Conservation (phyloP, 2,888 invertebrate genomes). For the Yponomeuta sedellus region DNA sequence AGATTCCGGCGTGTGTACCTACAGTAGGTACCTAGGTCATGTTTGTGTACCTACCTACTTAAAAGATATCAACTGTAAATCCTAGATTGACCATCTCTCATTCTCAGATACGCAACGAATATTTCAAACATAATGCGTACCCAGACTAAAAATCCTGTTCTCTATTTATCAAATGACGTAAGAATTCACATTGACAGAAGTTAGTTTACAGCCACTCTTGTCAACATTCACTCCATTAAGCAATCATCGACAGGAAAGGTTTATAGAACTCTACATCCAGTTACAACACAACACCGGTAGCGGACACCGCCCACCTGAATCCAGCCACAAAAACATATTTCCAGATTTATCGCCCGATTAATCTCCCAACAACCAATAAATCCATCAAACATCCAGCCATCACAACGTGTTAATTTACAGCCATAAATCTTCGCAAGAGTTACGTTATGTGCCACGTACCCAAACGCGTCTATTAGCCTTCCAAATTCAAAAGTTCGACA, state of each 20-base stretch:
- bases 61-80: too few relatives aligned
- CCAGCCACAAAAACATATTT: conserved; percentile 29
- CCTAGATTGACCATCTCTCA: too few relatives aligned
- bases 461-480: conserved; percentile 42
- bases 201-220: neutral
- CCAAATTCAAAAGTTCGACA: conserved; percentile 37
- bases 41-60: too few relatives aligned
- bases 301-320: conserved; percentile 49
- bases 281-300: conserved; percentile 24
- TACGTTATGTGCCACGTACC: conserved; percentile 50
- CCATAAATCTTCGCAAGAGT: conserved; percentile 59
- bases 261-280: neutral
- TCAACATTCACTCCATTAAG: neutral
- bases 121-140: too few relatives aligned
- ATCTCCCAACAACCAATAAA: conserved; percentile 58
- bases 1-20: too few relatives aligned
- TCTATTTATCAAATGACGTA: too few relatives aligned
- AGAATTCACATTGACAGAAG: neutral
- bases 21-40: too few relatives aligned
- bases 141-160: too few relatives aligned
- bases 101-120: too few relatives aligned
- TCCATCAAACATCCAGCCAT: conserved; percentile 55
- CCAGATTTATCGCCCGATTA: conserved; percentile 51
- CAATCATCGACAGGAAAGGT: neutral
- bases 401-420: conserved; percentile 57